phyloP scores from a whole-genome alignment of 2,888 invertebrate species.

The Stenoptilia bipunctidactyla region DNA sequence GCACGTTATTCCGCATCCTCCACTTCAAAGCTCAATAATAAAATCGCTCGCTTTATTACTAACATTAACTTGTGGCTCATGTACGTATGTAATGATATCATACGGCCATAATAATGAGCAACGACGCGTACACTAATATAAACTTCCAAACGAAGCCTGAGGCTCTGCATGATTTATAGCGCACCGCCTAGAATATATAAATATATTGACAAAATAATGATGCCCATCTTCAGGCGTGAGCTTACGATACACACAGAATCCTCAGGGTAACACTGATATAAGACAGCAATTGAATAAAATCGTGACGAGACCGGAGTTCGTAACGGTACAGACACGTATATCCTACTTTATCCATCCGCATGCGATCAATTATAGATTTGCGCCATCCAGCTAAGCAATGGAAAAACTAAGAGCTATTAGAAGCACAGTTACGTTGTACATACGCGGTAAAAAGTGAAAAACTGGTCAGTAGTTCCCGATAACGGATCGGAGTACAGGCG shows the following conservation, averaged over 20 bases:
- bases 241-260: background rate
- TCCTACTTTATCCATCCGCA: constrained; percentile 23
- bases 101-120: constrained; percentile 4
- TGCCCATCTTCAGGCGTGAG: background rate
- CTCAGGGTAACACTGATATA: background rate
- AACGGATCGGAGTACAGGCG: constrained; percentile 7
- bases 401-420: constrained; percentile 58
- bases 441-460: constrained; percentile 39
- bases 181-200: background rate
- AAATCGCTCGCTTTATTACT: background rate
- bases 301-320: background rate
- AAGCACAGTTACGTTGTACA: constrained; percentile 64
- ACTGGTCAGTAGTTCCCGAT: constrained; percentile 21
- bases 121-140: constrained; percentile 2
- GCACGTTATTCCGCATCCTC: too few relatives aligned
- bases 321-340: constrained; percentile 23
- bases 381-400: constrained; percentile 26
- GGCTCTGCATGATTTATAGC: background rate
- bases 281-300: too few relatives aligned
- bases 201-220: constrained; percentile 1
- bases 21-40: background rate
- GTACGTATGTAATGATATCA: background rate
- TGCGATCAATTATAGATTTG: constrained; percentile 51
- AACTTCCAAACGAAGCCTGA: background rate
- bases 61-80: constrained; percentile 3